A percentile compares a stretch with the other conserved stretches of the same genome.
Conservation (phyloP, 2,113 vertebrate species). For the Etheostoma cragini region DNA sequence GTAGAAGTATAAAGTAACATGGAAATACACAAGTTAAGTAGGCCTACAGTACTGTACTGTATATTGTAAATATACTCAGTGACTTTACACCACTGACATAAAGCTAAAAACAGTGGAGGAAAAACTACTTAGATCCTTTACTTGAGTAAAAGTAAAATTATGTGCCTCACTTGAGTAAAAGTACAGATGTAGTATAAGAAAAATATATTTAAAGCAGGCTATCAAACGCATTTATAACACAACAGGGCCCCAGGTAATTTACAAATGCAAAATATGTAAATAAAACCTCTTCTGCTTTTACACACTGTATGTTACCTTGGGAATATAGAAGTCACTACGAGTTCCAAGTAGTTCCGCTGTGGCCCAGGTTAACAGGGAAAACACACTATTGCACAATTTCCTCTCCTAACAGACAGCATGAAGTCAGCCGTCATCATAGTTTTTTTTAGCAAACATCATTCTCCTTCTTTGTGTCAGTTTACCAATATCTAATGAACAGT, state of each 20-base stretch:
- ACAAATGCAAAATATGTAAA: neutral
- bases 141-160: too few relatives aligned
- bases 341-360: slow-evolving; percentile 2
- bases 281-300: neutral
- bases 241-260: neutral
- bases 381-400: neutral
- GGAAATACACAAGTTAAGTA: neutral
- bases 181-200: neutral
- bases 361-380: neutral
- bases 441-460: slow-evolving; percentile 32
- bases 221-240: neutral
- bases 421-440: slow-evolving; percentile 28
- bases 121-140: too few relatives aligned
- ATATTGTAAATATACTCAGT: neutral
- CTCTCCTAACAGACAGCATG: slow-evolving; percentile 33
- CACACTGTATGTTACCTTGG: neutral
- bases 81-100: too few relatives aligned
- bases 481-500: slow-evolving; percentile 63
- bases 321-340: slow-evolving; percentile 2
- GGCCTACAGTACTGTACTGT: neutral
- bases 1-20: neutral
- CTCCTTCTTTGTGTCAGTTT: slow-evolving; percentile 33
- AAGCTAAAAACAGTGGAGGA: too few relatives aligned
- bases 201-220: too few relatives aligned
- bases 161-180: neutral